These are phyloP conservation scores for Jacana jacana DNA, from an alignment of 2,113 vertebrate genomes.

Conservation along the genomic window DNA sequence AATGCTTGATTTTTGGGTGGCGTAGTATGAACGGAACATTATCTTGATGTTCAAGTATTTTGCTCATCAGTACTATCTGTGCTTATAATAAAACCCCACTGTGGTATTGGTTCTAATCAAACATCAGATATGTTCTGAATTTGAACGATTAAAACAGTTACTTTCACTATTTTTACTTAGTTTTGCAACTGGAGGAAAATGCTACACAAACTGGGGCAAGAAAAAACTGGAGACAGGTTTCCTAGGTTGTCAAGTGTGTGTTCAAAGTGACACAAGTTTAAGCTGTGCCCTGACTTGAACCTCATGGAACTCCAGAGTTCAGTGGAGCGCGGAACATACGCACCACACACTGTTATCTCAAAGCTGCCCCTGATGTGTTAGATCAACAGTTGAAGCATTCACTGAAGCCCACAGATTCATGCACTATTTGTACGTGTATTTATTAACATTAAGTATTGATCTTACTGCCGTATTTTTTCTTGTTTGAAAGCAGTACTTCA, in stretches of 20 bases:
- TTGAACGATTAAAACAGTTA: not conserved
- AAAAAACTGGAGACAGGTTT: not conserved
- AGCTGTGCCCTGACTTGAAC: constrained; percentile 3
- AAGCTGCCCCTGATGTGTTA: not conserved
- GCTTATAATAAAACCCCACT: not conserved
- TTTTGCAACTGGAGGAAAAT: not conserved
- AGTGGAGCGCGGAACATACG: not conserved
- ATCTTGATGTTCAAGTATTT: not conserved
- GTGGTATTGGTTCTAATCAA: not conserved
- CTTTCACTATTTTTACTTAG: not conserved
- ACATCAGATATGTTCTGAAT: not conserved
- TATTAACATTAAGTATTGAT: not conserved
- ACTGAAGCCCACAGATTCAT: not conserved
- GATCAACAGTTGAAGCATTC: not conserved
- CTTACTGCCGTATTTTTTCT: not conserved
- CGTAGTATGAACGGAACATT: not conserved
- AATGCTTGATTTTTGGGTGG: not conserved
- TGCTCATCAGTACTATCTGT: not conserved
- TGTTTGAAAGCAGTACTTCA: not conserved
- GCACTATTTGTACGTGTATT: rapidly evolving
- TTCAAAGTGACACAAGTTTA: not conserved
- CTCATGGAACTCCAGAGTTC: not conserved
- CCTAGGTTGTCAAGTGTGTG: not conserved
- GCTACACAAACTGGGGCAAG: not conserved
- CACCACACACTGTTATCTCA: not conserved